Percentiles rank a stretch among this genome's conserved stretches.
phyloP scores from a whole-genome alignment of 1,140 invertebrate genomes.

The Drosophila nasuta region DNA sequence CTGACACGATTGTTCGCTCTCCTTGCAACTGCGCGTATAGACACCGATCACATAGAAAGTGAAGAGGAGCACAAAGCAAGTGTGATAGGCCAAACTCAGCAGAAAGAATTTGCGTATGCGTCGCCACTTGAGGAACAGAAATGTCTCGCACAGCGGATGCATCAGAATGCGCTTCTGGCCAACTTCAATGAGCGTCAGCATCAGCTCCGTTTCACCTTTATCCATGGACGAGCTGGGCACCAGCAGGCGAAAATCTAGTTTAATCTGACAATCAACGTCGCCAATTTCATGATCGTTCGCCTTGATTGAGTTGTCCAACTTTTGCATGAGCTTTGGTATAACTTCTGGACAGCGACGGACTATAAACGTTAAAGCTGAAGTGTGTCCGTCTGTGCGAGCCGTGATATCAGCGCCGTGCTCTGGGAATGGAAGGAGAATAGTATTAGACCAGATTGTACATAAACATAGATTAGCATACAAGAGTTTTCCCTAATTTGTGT shows the following conservation, averaged over 20 bases:
- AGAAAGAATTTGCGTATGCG: conserved; percentile 93
- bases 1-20: conserved; percentile 75
- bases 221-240: conserved; percentile 87
- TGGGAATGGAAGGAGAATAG: conserved; percentile 54
- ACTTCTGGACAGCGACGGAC: conserved; percentile 92
- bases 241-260: conserved; percentile 90
- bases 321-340: conserved; percentile 89
- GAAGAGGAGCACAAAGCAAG: conserved; percentile 90
- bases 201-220: conserved; percentile 89
- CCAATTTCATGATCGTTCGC: conserved; percentile 92
- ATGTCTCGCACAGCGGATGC: conserved; percentile 93
- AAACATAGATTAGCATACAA: no score
- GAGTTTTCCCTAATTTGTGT: not conserved
- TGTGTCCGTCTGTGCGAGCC: conserved; percentile 91
- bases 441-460: no score
- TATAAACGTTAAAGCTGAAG: conserved; percentile 92
- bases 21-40: conserved; percentile 84
- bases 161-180: conserved; percentile 91
- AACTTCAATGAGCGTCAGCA: conserved; percentile 91
- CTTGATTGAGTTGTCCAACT: conserved; percentile 91
- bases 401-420: conserved; percentile 93
- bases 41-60: conserved; percentile 89
- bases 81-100: conserved; percentile 91
- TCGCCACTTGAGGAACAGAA: conserved; percentile 92
- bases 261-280: conserved; percentile 93